Conservation (phyloP, 2,888 invertebrate genomes). For the Caenorhabditis macrosperma region DNA sequence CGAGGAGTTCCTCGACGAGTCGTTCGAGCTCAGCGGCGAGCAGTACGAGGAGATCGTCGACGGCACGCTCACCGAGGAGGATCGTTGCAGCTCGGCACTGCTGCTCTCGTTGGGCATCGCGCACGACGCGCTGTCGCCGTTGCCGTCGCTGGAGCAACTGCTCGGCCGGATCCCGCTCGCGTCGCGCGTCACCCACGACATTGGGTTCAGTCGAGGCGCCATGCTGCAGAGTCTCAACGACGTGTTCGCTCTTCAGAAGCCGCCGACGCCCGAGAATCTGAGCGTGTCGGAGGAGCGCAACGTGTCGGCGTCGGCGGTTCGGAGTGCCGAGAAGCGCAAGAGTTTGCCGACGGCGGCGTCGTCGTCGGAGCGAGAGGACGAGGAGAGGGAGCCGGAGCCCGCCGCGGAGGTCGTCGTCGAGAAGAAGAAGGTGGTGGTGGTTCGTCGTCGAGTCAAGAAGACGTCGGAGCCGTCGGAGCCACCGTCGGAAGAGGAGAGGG, state of each 20-base stretch:
- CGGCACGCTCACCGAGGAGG: slow-evolving; percentile 56
- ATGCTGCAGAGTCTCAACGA: slow-evolving; percentile 65
- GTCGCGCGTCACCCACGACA: slow-evolving; percentile 49
- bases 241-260: slow-evolving; percentile 62
- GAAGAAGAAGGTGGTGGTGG: slow-evolving; percentile 30
- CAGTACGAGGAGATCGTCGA: slow-evolving; percentile 54
- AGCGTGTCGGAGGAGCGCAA: slow-evolving; percentile 61
- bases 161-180: slow-evolving; percentile 51
- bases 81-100: slow-evolving; percentile 42
- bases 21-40: slow-evolving; percentile 53
- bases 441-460: slow-evolving; percentile 32
- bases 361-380: slow-evolving; percentile 23
- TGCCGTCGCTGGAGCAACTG: slow-evolving; percentile 53
- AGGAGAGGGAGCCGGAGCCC: slow-evolving; percentile 2
- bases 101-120: slow-evolving; percentile 33
- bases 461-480: slow-evolving; percentile 12
- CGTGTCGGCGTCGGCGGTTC: slow-evolving; percentile 66
- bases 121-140: slow-evolving; percentile 16
- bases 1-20: slow-evolving; percentile 55
- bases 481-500: slow-evolving; percentile 15
- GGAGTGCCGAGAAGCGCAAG: slow-evolving; percentile 62
- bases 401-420: neutral
- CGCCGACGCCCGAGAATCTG: slow-evolving; percentile 42
- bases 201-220: slow-evolving; percentile 57
- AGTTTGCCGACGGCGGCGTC: slow-evolving; percentile 46